A percentile compares a stretch with the other conserved stretches of the same genome.
These are phyloP conservation scores for Melipona quadrifasciata DNA, from an alignment of 1,140 invertebrate genomes.

Conservation along the genomic window DNA sequence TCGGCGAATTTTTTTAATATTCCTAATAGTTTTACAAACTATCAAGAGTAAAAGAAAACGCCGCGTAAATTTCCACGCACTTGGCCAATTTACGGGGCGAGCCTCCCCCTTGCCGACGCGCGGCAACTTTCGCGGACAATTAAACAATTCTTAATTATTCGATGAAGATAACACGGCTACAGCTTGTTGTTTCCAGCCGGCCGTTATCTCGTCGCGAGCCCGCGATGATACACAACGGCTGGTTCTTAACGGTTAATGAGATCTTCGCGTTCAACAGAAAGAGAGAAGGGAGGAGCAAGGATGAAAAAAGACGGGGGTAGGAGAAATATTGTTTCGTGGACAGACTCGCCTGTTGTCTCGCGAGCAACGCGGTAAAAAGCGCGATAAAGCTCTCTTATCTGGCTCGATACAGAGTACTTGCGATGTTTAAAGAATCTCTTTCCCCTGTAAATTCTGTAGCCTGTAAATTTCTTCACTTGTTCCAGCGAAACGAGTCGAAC, in stretches of 20 bases:
- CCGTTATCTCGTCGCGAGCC: constrained; percentile 36
- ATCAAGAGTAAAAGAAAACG: neutral
- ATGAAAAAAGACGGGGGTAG: constrained; percentile 24
- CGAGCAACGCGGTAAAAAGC: constrained; percentile 14
- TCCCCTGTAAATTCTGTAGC: too few relatives aligned
- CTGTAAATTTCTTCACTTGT: neutral
- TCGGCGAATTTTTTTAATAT: neutral
- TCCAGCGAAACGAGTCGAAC: neutral
- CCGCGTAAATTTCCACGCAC: neutral
- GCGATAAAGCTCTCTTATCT: constrained; percentile 42
- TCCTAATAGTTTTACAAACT: neutral
- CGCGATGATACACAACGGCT: constrained; percentile 33
- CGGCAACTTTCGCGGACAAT: constrained; percentile 55
- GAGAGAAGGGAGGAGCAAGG: neutral
- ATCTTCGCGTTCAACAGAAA: neutral
- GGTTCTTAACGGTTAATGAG: constrained; percentile 49
- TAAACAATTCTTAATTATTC: constrained; percentile 67
- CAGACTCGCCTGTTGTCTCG: constrained; percentile 28
- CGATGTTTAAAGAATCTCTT: constrained; percentile 21
- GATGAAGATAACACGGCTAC: constrained; percentile 56
- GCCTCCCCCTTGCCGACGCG: constrained; percentile 24
- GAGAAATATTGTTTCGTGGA: constrained; percentile 43
- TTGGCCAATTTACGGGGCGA: constrained; percentile 27
- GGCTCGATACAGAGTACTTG: constrained; percentile 18
- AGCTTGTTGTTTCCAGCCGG: constrained; percentile 23